Percentiles rank a stretch among this genome's conserved stretches.
phyloP scores from a whole-genome alignment of 1,140 invertebrate genomes.

The Cherax destructor region DNA sequence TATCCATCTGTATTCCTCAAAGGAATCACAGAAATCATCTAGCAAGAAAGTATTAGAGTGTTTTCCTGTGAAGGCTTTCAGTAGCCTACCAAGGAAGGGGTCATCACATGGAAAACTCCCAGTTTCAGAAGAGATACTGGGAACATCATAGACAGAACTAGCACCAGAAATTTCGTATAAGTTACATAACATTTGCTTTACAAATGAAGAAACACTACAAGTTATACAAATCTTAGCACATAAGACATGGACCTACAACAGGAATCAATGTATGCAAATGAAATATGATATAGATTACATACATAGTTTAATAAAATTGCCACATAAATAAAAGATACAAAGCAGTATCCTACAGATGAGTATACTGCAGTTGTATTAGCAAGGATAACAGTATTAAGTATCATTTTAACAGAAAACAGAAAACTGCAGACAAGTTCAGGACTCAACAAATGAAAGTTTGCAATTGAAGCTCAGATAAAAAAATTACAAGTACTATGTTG shows the following conservation, averaged over 20 bases:
- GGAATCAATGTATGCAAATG: neutral
- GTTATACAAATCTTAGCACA: neutral
- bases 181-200: neutral
- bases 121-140: neutral
- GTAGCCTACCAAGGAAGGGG: neutral
- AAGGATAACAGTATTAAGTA: neutral
- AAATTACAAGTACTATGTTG: too few relatives aligned
- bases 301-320: neutral
- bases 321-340: neutral
- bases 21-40: neutral
- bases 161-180: neutral
- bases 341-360: neutral
- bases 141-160: neutral
- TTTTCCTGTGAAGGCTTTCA: neutral
- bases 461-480: too few relatives aligned
- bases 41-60: neutral
- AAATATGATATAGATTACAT: too few relatives aligned
- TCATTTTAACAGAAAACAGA: neutral
- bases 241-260: neutral
- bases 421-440: too few relatives aligned
- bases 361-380: neutral
- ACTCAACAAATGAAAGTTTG: too few relatives aligned
- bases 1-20: neutral
- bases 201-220: neutral
- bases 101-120: neutral